Base-by-base conservation (phyloP, 2,888 invertebrate species). In the Lasioglossum vierecki region DNA sequence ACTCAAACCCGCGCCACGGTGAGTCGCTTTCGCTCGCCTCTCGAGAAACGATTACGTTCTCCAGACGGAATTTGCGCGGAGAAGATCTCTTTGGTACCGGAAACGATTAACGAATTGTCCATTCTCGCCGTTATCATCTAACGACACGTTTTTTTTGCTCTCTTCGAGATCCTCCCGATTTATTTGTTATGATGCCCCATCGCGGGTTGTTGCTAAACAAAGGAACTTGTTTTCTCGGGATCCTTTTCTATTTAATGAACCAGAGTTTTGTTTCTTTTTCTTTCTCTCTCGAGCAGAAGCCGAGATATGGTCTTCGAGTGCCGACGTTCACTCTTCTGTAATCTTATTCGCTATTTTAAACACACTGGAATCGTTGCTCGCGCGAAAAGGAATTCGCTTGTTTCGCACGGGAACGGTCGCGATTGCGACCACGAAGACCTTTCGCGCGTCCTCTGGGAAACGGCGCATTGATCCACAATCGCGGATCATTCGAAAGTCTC, bases 1-100 rank as follows among this genome's bases (percentile, higher is more conserved):
- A 30, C 94, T 96, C 71, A 95, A 96, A 87, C 96, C 96, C 70
- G 94, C 95, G 79, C 89, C 90, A 80, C 91, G 94, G 95, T 95
- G 93, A 95, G 95, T 94, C 87, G 77, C 77, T 77, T 77, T 76
- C 46, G 41, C 41, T 39, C 68, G 60, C 26, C 39, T n/a, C 63
- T 57, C 66, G 44, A 18, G 72, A 39, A 39, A 39, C 74, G 77
- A 75, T 78, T 70, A 30, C 77, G 49, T 82, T 76, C 49, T 70
- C 75, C 76, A 77, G 49, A 35, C 76, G 49, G 46, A 26, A 57
- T 70, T 83, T 80, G 41, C 46, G 41, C 46, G 76, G 76, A 60
- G 57, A 39, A n/a, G 70, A 66, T 72, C 72, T n/a, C 2, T 30
- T 41, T 83, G 83, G 57, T 83, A 83, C 76, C 76, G 83, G 83